Evolutionary conservation across 2,113 vertebrate species (phyloP).

Genomic region (Grammomys dolichurus): DNA sequence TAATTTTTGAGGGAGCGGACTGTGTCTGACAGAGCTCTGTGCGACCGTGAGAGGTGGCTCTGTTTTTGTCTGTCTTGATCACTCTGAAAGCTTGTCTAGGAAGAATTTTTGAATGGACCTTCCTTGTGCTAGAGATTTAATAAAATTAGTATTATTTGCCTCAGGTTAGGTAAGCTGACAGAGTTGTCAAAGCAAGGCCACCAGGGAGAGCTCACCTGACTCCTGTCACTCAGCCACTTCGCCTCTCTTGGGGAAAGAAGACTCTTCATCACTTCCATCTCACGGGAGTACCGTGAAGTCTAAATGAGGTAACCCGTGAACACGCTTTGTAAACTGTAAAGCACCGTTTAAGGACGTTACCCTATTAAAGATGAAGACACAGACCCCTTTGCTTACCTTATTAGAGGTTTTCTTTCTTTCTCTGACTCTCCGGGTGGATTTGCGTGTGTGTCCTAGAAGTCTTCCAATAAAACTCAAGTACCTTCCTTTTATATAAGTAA

Average conservation of each 20-base stretch:
- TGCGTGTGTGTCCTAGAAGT: neutral
- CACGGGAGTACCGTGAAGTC: neutral
- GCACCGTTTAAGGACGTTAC: neutral
- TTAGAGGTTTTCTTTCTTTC: neutral
- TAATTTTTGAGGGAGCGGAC: slow-evolving; percentile 67
- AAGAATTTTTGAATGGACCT: slow-evolving; percentile 28
- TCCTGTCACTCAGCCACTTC: neutral
- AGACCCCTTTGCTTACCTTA: neutral
- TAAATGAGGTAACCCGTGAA: slow-evolving; percentile 57
- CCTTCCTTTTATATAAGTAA: neutral
- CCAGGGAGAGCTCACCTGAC: too few relatives aligned
- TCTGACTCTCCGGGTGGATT: neutral
- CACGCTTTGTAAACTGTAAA: slow-evolving; percentile 47
- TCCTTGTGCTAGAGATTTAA: slow-evolving; percentile 39
- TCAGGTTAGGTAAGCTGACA: neutral
- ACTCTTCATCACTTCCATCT: neutral
- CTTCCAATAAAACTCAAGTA: neutral
- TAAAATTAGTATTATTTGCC: neutral
- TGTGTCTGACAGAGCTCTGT: slow-evolving; percentile 46
- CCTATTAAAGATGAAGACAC: neutral
- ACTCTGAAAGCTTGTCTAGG: neutral
- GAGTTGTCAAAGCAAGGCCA: too few relatives aligned
- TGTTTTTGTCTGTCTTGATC: slow-evolving; percentile 10
- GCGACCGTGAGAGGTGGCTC: slow-evolving; percentile 23
- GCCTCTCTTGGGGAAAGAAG: neutral